Base-by-base conservation (phyloP, 2,888 invertebrate genomes). In the Unio delphinus region DNA sequence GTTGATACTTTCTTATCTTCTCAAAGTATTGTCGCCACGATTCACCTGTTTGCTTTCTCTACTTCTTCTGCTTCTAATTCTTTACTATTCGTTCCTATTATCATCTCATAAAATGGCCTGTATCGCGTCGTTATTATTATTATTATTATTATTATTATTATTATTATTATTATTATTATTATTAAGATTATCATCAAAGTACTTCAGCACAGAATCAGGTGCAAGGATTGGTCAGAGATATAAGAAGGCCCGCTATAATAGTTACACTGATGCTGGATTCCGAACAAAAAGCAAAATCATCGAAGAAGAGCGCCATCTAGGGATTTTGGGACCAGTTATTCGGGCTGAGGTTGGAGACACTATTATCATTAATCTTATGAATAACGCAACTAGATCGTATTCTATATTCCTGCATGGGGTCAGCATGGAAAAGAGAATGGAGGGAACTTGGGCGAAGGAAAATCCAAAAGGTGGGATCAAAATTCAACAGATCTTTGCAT, bases 321-420 rank as follows among this genome's bases (percentile, higher is more conserved):
- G 83, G 0, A 64, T 82, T 23, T 76, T 83, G 57, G 84, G 84
- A 18, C 84, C 84, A 6, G 71, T 80, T 1, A 75, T 84, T 7
- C 64, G 74, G 63, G 83, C 80, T 2, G 81, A 84, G 65, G 79
- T 80, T 45, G 84, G 83, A 11, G 84, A 84, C 56, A 73, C 67
- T 7, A 72, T 84, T 8, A 59, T 74, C 28, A 68, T 84, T 11
- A 65, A 65, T 20, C 68, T 85, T 15, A 69, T 73, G 6, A 85
- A 85, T 70, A 71, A 69, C 58, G 76, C 81, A 8, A 74, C 79
- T 28, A 67, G 75, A 61, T 74, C 82, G 11, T 80, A 80, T 30
- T 84, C 83, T 6, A 73, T 84, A 11, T 74, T 71, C 26, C 76
- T 81, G 11, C 80, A 82, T 28, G 82, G 82, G 4, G 73, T 79